phyloP scores from a whole-genome alignment of 1,140 invertebrate genomes.

The Asbolus verrucosus region DNA sequence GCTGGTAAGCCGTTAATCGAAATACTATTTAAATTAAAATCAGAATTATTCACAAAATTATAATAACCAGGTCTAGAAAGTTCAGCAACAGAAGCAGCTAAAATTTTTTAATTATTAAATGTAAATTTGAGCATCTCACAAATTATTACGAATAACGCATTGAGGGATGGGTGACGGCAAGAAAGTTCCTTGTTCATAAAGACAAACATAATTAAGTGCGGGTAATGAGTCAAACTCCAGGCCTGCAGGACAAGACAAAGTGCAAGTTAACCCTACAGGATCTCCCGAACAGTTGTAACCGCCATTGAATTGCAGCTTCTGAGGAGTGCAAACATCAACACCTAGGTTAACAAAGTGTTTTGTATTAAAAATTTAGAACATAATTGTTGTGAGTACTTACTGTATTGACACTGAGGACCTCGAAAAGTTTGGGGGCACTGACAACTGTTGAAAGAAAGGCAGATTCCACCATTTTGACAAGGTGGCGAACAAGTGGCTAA shows the following conservation, averaged over 20 bases:
- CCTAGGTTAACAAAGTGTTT: conserved; percentile 68
- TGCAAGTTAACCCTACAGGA: conserved; percentile 72
- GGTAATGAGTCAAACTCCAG: conserved; percentile 72
- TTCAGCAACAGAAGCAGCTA: conserved; percentile 37
- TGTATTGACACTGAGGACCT: conserved; percentile 81
- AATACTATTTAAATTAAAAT: conserved; percentile 33
- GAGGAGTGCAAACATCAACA: conserved; percentile 69
- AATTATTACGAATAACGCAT: conserved; percentile 76
- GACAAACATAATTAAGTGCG: conserved; percentile 75
- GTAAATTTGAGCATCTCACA: too few relatives aligned
- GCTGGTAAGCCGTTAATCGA: conserved; percentile 25
- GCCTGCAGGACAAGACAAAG: conserved; percentile 74
- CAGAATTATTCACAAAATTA: conserved; percentile 30
- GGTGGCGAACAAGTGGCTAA: conserved; percentile 78
- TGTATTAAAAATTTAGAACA: too few relatives aligned
- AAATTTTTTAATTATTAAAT: conserved; percentile 9
- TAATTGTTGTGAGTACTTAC: too few relatives aligned
- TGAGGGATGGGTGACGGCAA: conserved; percentile 78
- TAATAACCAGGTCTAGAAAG: conserved; percentile 38
- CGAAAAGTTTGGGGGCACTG: conserved; percentile 79
- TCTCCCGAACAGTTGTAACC: conserved; percentile 77
- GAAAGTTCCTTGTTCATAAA: conserved; percentile 76
- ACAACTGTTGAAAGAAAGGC: conserved; percentile 79
- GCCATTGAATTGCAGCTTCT: conserved; percentile 79
- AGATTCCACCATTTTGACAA: conserved; percentile 82